Evolutionary conservation across 2,113 vertebrate genomes (phyloP), one percentile per base, ranked within the genome.

Genomic region (Halichoerus grypus): DNA sequence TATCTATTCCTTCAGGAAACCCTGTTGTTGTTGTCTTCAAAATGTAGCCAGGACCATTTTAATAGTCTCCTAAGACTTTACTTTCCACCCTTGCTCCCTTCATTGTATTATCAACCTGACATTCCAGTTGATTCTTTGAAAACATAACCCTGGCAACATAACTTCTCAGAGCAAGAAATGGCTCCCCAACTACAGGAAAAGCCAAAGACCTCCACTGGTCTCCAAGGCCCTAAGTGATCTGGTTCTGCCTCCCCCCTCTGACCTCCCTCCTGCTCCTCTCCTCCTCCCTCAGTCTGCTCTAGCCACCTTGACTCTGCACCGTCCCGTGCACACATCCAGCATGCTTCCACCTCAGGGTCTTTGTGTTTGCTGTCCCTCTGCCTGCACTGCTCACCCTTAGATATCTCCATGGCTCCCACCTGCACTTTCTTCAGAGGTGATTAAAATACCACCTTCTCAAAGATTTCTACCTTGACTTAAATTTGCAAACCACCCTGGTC

Each of bases 321-420:
- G 0, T 8, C 1, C 11, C 1, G 1, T 21, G 61, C 28, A 15
- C 26, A 72, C 4, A 36, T 5, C 21, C 31, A 84, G 26, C 42
- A 19, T 21, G 5, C 55, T 22, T 65, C 53, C 28, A 61, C 42
- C 33, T 76, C 39, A 36, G 46, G 4, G 5, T 13, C 15, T 21
- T 63, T 51, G 24, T 9, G 33, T 46, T 69, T 61, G n/a, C 72
- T 31, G n/a, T 51, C 79, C 42, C 39, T 83, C 51, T 42, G 15
- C 22, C 57, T 77, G 26, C 19, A 36, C 63, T 28, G 39, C 10
- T 80, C 53, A 33, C 71, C 4, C n/a, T 63, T 28, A 61, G 51
- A 5, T 36, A 69, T 72, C 51, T 69, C 31, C 82, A 74, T 33
- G 46, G 74, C 24, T 95, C 42, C 69, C 26, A 72, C n/a, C 39